These are phyloP conservation scores for Darevskia mixta DNA, from an alignment of 2,797 vertebrate species.

Conservation along the genomic window DNA sequence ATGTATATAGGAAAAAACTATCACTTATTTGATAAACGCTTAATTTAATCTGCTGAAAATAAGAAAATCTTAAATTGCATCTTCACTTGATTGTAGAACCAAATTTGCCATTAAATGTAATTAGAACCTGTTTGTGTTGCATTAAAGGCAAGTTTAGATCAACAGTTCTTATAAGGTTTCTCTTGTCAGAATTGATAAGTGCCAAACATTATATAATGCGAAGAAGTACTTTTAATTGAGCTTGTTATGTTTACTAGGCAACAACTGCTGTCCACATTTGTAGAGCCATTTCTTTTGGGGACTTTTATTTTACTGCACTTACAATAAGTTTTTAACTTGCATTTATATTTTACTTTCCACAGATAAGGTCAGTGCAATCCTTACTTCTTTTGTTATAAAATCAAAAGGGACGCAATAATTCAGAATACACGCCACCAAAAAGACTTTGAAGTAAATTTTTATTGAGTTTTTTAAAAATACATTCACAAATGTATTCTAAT, in stretches of 20 bases:
- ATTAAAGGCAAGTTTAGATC: background rate
- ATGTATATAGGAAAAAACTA: background rate
- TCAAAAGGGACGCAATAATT: background rate
- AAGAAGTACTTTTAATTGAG: background rate
- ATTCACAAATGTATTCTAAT: constrained; percentile 40
- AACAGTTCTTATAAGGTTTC: background rate
- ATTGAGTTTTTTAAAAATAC: constrained; percentile 36
- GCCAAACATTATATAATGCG: background rate
- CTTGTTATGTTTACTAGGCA: background rate
- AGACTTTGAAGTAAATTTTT: constrained; percentile 48
- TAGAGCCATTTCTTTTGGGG: background rate
- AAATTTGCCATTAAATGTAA: background rate
- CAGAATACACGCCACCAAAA: background rate
- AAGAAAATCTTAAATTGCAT: background rate
- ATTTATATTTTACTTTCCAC: background rate
- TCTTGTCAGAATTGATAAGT: background rate
- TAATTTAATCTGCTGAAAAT: background rate
- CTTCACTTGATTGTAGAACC: background rate
- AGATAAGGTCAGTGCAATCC: background rate
- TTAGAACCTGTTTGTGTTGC: background rate
- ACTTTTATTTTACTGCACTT: background rate
- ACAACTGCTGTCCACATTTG: background rate
- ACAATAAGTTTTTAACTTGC: background rate
- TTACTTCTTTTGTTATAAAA: background rate
- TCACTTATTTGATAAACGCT: background rate